A percentile compares a stretch with the other conserved stretches of the same genome.
Conservation (phyloP, 2,888 invertebrate species). For the Sarcophaga carnaria region DNA sequence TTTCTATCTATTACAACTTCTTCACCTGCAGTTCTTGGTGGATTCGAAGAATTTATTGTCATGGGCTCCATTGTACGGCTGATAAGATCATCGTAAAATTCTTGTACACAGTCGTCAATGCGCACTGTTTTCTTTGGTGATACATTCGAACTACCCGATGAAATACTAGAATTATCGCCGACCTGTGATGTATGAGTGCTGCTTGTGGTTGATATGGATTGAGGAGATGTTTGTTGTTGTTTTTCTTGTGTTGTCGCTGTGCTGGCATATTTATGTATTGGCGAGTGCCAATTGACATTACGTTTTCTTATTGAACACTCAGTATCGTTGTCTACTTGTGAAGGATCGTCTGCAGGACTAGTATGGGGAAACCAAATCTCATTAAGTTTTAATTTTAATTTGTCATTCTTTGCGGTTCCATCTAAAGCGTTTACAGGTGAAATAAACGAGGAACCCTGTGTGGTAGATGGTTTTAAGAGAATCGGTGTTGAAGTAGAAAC, state of each 20-base stretch:
- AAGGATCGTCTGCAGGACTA: conserved; percentile 27
- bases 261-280: conserved; percentile 78
- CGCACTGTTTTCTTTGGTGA: conserved; percentile 67
- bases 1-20: background rate
- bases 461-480: background rate
- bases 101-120: conserved; percentile 72
- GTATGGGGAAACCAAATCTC: conserved; percentile 4
- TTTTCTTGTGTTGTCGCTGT: conserved; percentile 73
- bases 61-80: conserved; percentile 56
- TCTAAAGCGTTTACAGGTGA: conserved; percentile 30
- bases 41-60: conserved; percentile 13
- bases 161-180: conserved; percentile 61
- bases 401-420: background rate
- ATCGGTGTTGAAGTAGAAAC: background rate
- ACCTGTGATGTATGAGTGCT: conserved; percentile 68
- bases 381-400: conserved; percentile 42
- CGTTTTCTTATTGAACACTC: conserved; percentile 74
- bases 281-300: conserved; percentile 81
- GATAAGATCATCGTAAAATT: conserved; percentile 73
- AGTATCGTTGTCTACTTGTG: conserved; percentile 41
- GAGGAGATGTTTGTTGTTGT: conserved; percentile 75
- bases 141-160: conserved; percentile 48
- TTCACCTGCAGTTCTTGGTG: background rate
- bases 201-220: conserved; percentile 70
- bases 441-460: background rate